Conservation (phyloP, 2,888 invertebrate genomes). For the Muschampia plurimacula region DNA sequence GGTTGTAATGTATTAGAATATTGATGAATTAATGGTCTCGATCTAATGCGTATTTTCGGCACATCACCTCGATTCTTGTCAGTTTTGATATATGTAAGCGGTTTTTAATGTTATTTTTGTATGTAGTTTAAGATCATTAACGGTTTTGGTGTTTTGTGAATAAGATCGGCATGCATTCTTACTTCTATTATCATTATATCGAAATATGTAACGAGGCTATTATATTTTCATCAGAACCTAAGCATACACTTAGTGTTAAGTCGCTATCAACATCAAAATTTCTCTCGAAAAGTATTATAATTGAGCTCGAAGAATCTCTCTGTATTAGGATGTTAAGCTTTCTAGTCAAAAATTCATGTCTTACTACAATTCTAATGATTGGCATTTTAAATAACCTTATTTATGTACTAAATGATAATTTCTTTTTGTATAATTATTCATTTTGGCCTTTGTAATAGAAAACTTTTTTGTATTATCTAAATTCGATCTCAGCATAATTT, state of each 20-base stretch:
- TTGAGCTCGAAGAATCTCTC: constrained; percentile 80
- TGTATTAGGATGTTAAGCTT: constrained; percentile 80
- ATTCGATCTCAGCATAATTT: constrained; percentile 34
- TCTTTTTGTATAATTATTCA: constrained; percentile 20
- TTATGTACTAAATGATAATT: constrained; percentile 23
- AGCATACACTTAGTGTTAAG: constrained; percentile 67
- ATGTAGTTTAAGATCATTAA: constrained; percentile 17
- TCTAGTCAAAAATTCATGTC: constrained; percentile 84
- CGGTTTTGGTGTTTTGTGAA: not conserved
- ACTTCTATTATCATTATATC: constrained; percentile 46
- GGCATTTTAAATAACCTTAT: constrained; percentile 31
- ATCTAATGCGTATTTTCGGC: not conserved
- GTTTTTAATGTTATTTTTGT: constrained; percentile 26
- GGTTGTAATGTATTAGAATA: constrained; percentile 32
- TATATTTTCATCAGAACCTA: constrained; percentile 59
- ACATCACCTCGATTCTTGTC: constrained; percentile 6
- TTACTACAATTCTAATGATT: constrained; percentile 57
- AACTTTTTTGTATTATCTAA: constrained; percentile 32
- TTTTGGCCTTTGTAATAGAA: constrained; percentile 16
- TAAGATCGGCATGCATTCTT: constrained; percentile 14
- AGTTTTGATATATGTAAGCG: constrained; percentile 20
- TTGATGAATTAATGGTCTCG: constrained; percentile 28
- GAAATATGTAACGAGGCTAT: constrained; percentile 77
- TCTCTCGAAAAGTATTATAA: constrained; percentile 77
- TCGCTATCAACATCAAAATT: constrained; percentile 59